Evolutionary conservation across 2,113 vertebrate species (phyloP).

Genomic region (Pluvianellus socialis): DNA sequence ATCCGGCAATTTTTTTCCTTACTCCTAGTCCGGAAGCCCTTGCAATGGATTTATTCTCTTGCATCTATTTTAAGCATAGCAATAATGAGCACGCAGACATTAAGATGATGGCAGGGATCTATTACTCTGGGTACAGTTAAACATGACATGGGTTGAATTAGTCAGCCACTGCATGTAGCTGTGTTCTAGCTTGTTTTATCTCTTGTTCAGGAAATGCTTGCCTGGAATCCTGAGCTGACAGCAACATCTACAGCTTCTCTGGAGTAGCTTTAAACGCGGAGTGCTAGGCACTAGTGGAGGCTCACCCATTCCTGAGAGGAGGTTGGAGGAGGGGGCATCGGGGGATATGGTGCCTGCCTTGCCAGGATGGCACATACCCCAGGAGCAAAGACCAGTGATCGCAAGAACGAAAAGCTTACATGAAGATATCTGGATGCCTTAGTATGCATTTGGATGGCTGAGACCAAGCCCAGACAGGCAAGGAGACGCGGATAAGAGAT

Average conservation of each 20-base stretch:
- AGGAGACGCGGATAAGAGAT: not conserved
- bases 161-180: slow-evolving; percentile 39
- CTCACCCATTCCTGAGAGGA: slow-evolving; percentile 74
- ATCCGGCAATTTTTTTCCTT: slow-evolving; percentile 20
- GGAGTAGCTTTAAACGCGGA: slow-evolving; percentile 67
- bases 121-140: slow-evolving; percentile 22
- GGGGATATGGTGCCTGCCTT: slow-evolving; percentile 33
- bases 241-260: slow-evolving; percentile 61
- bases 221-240: slow-evolving; percentile 64
- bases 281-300: slow-evolving; percentile 76
- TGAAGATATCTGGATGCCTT: not conserved
- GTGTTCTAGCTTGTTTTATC: slow-evolving; percentile 30
- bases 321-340: slow-evolving; percentile 44
- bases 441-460: not conserved
- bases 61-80: slow-evolving; percentile 33
- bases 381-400: slow-evolving; percentile 33
- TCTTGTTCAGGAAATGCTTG: slow-evolving; percentile 60
- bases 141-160: slow-evolving; percentile 31
- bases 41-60: slow-evolving; percentile 43
- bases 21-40: slow-evolving; percentile 46
- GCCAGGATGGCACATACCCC: not conserved
- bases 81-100: not conserved
- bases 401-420: not conserved
- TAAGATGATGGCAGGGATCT: slow-evolving; percentile 16
- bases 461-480: not conserved